Evolutionary conservation across 2,888 invertebrate genomes (phyloP).

Genomic region (Pemphredon lugubris): DNA sequence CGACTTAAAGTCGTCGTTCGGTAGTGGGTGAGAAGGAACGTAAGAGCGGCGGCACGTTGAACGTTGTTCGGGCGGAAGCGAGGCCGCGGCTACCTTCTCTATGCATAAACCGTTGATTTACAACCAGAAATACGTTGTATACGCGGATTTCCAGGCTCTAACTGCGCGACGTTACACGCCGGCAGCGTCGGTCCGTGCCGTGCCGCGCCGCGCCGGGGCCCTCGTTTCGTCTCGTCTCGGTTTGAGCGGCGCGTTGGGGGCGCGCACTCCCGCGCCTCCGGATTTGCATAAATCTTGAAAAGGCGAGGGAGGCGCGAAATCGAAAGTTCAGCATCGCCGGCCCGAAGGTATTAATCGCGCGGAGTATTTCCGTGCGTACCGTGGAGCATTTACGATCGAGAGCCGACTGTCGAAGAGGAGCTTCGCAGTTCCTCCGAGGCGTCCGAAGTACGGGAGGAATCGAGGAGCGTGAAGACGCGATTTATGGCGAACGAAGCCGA

Average conservation of each 20-base stretch:
- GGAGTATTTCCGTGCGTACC: conserved; percentile 34
- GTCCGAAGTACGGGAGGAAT: conserved; percentile 4
- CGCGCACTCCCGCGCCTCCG: conserved; percentile 48
- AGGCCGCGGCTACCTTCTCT: conserved; percentile 23
- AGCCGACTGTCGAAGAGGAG: conserved; percentile 28
- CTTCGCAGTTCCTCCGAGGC: conserved; percentile 23
- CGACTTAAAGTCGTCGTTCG: conserved; percentile 38
- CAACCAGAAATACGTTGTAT: conserved; percentile 68
- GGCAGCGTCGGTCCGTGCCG: neutral
- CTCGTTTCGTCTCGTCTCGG: neutral
- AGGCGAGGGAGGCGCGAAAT: conserved; percentile 73
- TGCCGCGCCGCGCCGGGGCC: conserved; percentile 5
- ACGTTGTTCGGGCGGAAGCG: conserved; percentile 56
- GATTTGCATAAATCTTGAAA: conserved; percentile 77
- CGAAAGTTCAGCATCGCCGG: conserved; percentile 72
- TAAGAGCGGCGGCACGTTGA: too few relatives aligned
- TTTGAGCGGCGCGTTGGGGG: conserved; percentile 18
- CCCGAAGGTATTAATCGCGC: conserved; percentile 44
- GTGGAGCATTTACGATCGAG: conserved; percentile 53
- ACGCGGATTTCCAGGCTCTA: conserved; percentile 42
- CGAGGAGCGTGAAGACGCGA: conserved; percentile 37
- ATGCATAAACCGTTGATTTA: conserved; percentile 77
- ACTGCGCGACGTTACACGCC: conserved; percentile 9
- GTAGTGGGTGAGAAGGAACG: conserved; percentile 58
- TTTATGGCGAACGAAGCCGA: conserved; percentile 57